Base-by-base conservation (phyloP, 2,888 invertebrate species). In the Sesia bembeciformis region DNA sequence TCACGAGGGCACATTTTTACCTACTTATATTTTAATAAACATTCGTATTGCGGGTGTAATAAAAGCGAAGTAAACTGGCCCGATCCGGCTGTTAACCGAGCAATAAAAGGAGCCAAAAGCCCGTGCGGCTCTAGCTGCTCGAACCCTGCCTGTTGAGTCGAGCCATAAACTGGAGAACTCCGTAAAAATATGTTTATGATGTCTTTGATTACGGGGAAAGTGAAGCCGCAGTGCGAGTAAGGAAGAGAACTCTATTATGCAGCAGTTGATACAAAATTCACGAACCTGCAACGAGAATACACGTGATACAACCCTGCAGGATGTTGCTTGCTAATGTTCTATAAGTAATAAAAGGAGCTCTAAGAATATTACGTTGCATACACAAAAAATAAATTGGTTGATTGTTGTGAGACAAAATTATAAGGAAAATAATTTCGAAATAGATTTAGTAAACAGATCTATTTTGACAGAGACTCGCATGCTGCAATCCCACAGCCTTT, bases 161-260 rank as follows among this genome's bases (percentile, higher is more conserved):
- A 39, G 38, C 50, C 38, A 38, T 72, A 73, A 75, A 72, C 55
- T 57, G 52, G 60, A 52, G 55, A 62, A 64, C 65, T 69, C 58
- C 60, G 67, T 72, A 69, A 72, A 72, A 70, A 68, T 69, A 72
- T 70, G 61, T 74, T 72, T 72, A 74, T 63, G 60, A 59, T 55
- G 52, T 51, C 61, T 70, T 69, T 74, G 67, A 74, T 74, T 73
- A 63, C 60, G 56, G 52, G 53, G 53, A 58, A 55, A 46, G n/a
- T 46, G 46, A 46, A 46, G 8, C 46, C 46, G 46, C 23, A 23
- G 46, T 8, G 23, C 46, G 23, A 46, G 23, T 46, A 46, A 46
- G 46, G 7, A 23, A 8, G 8, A 23, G 23, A 23, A 23, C 23
- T 23, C 23, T 23, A 23, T 23, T 23, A 23, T 23, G 23, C 23